Percentiles rank a stretch among this genome's conserved stretches.
Conservation (phyloP, 2,888 invertebrate genomes). For the Disparrhopalites patrizii region DNA sequence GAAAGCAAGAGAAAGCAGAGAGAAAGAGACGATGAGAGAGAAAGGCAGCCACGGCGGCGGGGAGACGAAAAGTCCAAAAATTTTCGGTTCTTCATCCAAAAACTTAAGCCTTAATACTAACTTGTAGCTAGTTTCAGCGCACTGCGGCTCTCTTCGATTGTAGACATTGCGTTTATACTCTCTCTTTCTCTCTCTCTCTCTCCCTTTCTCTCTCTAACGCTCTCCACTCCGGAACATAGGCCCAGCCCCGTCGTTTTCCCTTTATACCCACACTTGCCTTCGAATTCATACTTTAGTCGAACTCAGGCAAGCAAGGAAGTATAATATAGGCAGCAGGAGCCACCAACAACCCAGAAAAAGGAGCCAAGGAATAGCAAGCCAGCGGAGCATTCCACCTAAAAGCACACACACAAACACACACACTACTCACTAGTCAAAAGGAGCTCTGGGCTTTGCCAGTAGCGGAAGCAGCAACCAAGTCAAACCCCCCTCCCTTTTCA, state of each 20-base stretch:
- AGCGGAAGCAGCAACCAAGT: no score
- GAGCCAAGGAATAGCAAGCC: no score
- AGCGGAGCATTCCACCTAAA: no score
- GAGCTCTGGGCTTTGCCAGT: no score
- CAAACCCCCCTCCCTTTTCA: no score
- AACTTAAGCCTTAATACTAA: neutral
- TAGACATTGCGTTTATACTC: constrained; percentile 20
- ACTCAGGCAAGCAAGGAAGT: neutral
- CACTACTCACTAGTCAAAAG: no score
- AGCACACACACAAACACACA: no score
- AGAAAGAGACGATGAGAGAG: neutral
- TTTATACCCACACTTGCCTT: constrained; percentile 21
- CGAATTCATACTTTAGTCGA: constrained; percentile 2
- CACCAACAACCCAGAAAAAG: no score
- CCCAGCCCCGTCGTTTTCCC: constrained; percentile 31
- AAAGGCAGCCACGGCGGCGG: neutral
- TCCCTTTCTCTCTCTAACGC: neutral
- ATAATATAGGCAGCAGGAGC: neutral
- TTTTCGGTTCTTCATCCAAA: constrained; percentile 13
- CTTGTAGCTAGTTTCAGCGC: constrained; percentile 13
- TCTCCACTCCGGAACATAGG: constrained; percentile 29
- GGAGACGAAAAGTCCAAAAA: constrained; percentile 23
- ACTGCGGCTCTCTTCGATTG: constrained; percentile 27
- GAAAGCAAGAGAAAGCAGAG: neutral
- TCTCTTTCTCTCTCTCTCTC: neutral